Evolutionary conservation across 2,888 invertebrate genomes (phyloP).

Genomic region (Leptogaster cylindrica): DNA sequence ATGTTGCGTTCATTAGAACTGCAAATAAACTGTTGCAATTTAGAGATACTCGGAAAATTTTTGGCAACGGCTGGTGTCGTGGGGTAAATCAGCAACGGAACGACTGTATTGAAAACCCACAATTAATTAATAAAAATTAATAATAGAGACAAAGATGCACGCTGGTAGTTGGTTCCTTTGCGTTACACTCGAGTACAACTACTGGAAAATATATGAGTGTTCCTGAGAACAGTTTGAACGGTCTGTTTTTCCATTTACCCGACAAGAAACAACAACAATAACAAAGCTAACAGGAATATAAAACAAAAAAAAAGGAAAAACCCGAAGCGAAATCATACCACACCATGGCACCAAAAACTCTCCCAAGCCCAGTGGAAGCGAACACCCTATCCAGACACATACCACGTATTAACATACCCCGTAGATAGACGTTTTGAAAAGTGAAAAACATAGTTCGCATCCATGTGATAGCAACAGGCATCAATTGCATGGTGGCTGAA

Average conservation of each 20-base stretch:
- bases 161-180: conserved; percentile 42
- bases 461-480: conserved; percentile 43
- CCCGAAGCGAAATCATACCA: conserved; percentile 24
- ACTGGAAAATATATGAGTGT: conserved; percentile 42
- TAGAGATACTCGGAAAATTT: conserved; percentile 4
- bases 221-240: conserved; percentile 38
- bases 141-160: conserved; percentile 41
- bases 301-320: conserved; percentile 35
- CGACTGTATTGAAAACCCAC: conserved; percentile 17
- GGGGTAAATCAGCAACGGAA: conserved; percentile 17
- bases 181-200: conserved; percentile 46
- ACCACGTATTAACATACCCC: conserved; percentile 28
- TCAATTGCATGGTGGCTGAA: conserved; percentile 33
- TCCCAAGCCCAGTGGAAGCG: conserved; percentile 23
- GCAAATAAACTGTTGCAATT: conserved; percentile 6
- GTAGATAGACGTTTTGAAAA: conserved; percentile 40
- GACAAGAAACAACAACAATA: conserved; percentile 39
- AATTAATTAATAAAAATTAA: conserved; percentile 42
- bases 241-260: conserved; percentile 43
- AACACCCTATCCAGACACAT: conserved; percentile 39
- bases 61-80: conserved; percentile 2
- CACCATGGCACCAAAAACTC: conserved; percentile 33
- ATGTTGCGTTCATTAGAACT: not conserved
- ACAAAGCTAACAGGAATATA: conserved; percentile 42
- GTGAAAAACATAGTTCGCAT: conserved; percentile 40